Evolutionary conservation across 2,797 vertebrate genomes (phyloP), one percentile per base, ranked within the genome.

Genomic region (Coccyzus lansbergi): DNA sequence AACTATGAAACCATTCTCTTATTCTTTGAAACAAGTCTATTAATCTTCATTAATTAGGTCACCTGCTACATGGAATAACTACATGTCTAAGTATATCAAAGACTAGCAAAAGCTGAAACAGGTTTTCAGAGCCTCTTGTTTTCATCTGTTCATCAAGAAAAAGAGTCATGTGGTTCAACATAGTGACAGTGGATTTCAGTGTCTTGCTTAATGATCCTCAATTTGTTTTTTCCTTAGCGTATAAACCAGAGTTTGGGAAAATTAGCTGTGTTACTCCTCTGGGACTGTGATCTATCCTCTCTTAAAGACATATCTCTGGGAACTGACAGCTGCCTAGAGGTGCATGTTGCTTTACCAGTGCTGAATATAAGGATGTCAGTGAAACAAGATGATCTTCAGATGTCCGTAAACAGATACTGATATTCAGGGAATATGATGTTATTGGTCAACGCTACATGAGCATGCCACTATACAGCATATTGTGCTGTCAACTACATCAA

Each of bases 401-500:
- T 65, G 18, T 55, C 20, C 70, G 15, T 38, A 86, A 65, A 78
- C 4, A 6, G 6, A 19, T n/a, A 16, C 28, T 36, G 40, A 29
- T 4, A 2, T 67, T 48, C 13, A 38, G 38, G 24, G 13, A 2
- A 7, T 17, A 26, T 67, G 38, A 6, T 44, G 6, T 28, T 55
- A 21, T 60, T 9, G 7, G 36, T 28, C 36, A 64, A 26, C 9
- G 7, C 5, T 44, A 24, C 2, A 3, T 13, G 28, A 12, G 19
- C 6, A 8, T 10, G 6, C 9, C 4, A 2, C 8, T 52, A 1
- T 8, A 36, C 4, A 65, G 5, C 59, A 38, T 3, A 5, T 20
- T 67, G 21, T 74, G 38, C 9, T 48, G 21, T 67, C 36, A 79
- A 24, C 46, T 72, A 6, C 2, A 2, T 62, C 28, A 65, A 72